Conservation (phyloP, 1,140 invertebrate genomes). For the Drosophila insularis region DNA sequence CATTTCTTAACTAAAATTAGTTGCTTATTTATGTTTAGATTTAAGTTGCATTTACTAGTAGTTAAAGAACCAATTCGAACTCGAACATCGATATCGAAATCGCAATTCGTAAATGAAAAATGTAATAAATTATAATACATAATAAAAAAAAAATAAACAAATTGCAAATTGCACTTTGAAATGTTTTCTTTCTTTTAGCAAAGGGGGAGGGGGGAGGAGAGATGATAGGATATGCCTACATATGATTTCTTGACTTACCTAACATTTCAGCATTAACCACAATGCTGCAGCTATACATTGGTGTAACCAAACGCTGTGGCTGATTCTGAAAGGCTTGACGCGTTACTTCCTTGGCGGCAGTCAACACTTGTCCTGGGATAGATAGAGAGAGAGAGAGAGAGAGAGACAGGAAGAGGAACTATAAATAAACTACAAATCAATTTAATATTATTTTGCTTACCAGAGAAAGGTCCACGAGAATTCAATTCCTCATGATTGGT, state of each 20-base stretch:
- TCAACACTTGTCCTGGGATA: conserved; percentile 93
- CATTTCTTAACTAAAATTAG: conserved; percentile 63
- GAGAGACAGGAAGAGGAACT: no score
- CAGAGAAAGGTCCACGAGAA: conserved; percentile 84
- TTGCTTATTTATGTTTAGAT: conserved; percentile 76
- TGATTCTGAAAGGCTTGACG: conserved; percentile 94
- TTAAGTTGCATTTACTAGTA: conserved; percentile 82
- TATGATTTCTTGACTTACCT: no score
- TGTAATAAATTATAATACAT: conserved; percentile 63
- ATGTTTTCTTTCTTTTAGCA: neutral
- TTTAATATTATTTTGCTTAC: conserved; percentile 59
- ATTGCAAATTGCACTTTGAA: conserved; percentile 34
- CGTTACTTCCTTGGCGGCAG: conserved; percentile 94
- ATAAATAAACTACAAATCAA: neutral
- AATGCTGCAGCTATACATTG: conserved; percentile 98
- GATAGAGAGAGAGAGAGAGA: conserved; percentile 2
- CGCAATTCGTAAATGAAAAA: conserved; percentile 35
- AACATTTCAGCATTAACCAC: conserved; percentile 96
- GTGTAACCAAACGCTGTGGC: conserved; percentile 95
- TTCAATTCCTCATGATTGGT: conserved; percentile 83
- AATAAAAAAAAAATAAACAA: conserved; percentile 52
- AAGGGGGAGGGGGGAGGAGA: no score
- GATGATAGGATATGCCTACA: no score
- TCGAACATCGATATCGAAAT: conserved; percentile 9
- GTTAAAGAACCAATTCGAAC: conserved; percentile 63